Evolutionary conservation across 2,113 vertebrate genomes (phyloP), one percentile per base, ranked within the genome.

Genomic region (Phocoena sinus): DNA sequence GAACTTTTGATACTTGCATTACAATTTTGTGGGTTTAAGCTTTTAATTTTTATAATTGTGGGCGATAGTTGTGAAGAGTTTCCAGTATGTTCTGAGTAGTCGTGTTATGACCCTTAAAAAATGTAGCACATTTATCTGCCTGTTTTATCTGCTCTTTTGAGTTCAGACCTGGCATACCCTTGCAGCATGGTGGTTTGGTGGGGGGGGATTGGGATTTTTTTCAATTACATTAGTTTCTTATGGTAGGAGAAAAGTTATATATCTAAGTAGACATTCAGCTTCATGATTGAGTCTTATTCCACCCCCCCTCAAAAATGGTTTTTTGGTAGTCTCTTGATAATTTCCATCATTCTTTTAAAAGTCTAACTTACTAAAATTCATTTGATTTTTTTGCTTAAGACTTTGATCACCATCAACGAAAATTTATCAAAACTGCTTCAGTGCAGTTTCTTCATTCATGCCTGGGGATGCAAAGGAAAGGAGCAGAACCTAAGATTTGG

Each of bases 1-100:
- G 63, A 91, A 65, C 73, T 88, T 97, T 81, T 93, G 68, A 89
- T 96, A 97, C 93, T 95, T 97, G 89, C 67, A 21, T 92, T 97
- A 65, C 62, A 95, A 80, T 92, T 91, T 81, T 97, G 77, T 95
- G 68, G 73, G 68, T 25, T 95, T 89, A 76, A 62, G 58, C 89
- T 89, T 98, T 94, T 86, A 91, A 90, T 95, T 97, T 92, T 97
- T 82, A 90, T 63, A 93, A 58, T 76, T 93, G 60, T 44, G 82
- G 41, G 82, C 86, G 82, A 36, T 95, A 23, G 87, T 95, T 97
- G 88, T 88, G 63, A 94, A 85, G 89, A 85, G 17, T 91, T 97
- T 76, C 73, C 65, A 67, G 6, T 94, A 67, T 70, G 67, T 91
- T 97, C 79, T 89, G 47, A 85, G 62, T 38, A 60, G 41, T 79